Evolutionary conservation across 1,140 invertebrate species (phyloP), one percentile per base, ranked within the genome.

Genomic region (Dysdera silvatica): DNA sequence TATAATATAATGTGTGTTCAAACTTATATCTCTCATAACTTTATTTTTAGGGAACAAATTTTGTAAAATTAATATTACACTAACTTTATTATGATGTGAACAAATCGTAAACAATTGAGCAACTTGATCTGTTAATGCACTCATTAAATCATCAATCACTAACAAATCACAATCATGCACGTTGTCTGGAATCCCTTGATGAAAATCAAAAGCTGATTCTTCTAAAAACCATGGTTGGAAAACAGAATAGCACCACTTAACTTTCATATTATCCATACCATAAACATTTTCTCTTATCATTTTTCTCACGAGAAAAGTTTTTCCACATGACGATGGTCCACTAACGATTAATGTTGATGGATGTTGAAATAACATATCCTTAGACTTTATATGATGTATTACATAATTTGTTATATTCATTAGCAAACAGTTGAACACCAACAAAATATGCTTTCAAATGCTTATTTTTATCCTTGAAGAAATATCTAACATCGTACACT

Each of bases 51-150:
- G 59, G 23, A 61, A 54, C 8, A 54, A 54, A 24, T 61, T 61
- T 41, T 61, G 59, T 47, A 61, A n/a, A 4, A 61, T 45, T 4
- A 61, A n/a, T 52, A 61, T 61, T 16, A 61, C 59, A 26, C 33
- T 52, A 3, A 53, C 16, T 8, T 40, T 31, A 28, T 18, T 33
- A 61, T 61, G 59, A 26, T 61, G 48, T 2, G 49, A 61, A 24
- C 23, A 24, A n/a, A 28, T 51, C 12, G 23, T 51, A 61, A 61
- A 61, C 18, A 61, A 28, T 23, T 61, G 24, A 0, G 49, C 35
- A 32, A 53, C 47, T n/a, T 14, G 20, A 53, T 61, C 49, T 45
- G 33, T 24, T 20, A 61, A 18, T 18, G 20, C 49, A 48, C 37
- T 10, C 8, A 40, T 24, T 6, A 60, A 37, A 28, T 60, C 57